phyloP scores from a whole-genome alignment of 2,888 invertebrate genomes.

The Cryptophagus acutangulus region DNA sequence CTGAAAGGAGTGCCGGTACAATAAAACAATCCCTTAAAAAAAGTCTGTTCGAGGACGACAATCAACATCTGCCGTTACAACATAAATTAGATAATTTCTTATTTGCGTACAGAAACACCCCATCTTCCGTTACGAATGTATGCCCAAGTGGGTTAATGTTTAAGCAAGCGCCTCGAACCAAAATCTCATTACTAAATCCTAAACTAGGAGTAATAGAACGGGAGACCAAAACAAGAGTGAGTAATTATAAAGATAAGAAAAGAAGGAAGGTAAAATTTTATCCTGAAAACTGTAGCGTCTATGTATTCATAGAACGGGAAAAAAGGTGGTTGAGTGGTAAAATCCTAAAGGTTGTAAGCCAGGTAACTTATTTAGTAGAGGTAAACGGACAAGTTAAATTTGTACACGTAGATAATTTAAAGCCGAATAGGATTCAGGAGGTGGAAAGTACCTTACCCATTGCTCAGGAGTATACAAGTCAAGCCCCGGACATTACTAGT shows the following conservation, averaged over 20 bases:
- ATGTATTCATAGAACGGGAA: not conserved
- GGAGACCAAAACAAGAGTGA: not conserved
- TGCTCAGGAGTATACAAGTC: no score
- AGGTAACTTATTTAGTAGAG: not conserved
- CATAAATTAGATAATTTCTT: constrained; percentile 1
- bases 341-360: not conserved
- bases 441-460: no score
- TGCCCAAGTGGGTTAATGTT: not conserved
- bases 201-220: no score
- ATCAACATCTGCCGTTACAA: not conserved
- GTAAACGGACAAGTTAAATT: not conserved
- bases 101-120: not conserved
- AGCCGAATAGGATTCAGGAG: not conserved
- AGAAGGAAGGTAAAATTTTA: not conserved
- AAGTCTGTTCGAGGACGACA: not conserved
- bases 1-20: constrained; percentile 1
- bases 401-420: not conserved
- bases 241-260: not conserved
- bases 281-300: not conserved
- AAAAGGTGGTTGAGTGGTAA: not conserved
- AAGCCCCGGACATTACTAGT: no score
- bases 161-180: not conserved
- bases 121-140: not conserved
- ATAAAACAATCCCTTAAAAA: not conserved
- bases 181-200: not conserved